These are phyloP conservation scores for Xenotilapia caudafasciata DNA, from an alignment of 2,113 vertebrate species.

Conservation along the genomic window DNA sequence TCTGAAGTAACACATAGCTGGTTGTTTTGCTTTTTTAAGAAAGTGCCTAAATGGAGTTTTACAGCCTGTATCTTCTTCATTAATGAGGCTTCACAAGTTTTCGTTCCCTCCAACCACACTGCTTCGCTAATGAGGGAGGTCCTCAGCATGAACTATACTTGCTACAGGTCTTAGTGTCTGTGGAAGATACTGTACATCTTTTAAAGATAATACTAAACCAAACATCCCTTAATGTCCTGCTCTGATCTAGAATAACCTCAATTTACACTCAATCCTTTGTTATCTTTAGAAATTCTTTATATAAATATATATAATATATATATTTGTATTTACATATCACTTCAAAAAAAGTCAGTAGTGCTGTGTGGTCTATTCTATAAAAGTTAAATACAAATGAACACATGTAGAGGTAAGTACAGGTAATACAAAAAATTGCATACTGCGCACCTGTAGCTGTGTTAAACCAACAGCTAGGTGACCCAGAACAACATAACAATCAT, in stretches of 20 bases:
- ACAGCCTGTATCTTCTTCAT: neutral
- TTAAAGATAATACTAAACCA: neutral
- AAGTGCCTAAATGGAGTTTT: neutral
- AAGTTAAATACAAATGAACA: slow-evolving; percentile 49
- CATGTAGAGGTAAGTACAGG: slow-evolving; percentile 54
- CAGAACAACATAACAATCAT: neutral
- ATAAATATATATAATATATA: slow-evolving; percentile 67
- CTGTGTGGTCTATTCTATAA: slow-evolving; percentile 28
- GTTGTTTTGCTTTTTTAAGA: neutral
- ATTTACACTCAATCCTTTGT: slow-evolving; percentile 43
- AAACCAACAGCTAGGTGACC: neutral
- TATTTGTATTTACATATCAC: slow-evolving; percentile 64
- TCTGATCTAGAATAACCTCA: slow-evolving; percentile 24
- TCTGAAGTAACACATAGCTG: neutral
- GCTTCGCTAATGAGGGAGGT: neutral
- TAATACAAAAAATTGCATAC: slow-evolving; percentile 29
- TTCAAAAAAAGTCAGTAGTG: slow-evolving; percentile 47
- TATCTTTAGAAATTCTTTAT: slow-evolving; percentile 42
- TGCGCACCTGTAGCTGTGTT: neutral
- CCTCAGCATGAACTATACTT: neutral
- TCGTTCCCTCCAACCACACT: neutral
- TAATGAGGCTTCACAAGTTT: neutral
- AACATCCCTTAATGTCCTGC: neutral
- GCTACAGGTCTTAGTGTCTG: neutral
- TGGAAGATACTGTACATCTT: neutral